phyloP scores from a whole-genome alignment of 2,797 vertebrate genomes.

The Halcyon badia region DNA sequence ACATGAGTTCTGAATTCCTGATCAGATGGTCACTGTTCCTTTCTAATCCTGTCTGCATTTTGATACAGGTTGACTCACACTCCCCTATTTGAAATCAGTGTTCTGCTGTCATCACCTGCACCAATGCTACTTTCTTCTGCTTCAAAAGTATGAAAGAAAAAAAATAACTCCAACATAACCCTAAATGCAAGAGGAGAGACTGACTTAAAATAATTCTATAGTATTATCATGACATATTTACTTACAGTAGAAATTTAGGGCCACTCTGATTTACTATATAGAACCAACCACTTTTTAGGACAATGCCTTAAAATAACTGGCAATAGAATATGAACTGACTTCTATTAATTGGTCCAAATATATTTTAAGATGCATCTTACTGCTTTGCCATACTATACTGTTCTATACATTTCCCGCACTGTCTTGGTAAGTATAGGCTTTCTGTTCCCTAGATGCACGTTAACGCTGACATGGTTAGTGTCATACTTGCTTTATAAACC shows the following conservation, averaged over 20 bases:
- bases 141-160: slow-evolving; percentile 6
- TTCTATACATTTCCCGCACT: background rate
- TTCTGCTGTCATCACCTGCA: slow-evolving; percentile 17
- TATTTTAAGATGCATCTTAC: background rate
- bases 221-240: background rate
- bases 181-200: background rate
- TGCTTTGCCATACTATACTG: background rate
- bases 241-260: background rate
- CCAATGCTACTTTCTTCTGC: background rate
- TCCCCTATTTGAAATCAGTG: background rate
- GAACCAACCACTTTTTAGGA: background rate
- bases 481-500: background rate
- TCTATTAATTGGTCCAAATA: background rate
- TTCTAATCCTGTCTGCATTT: background rate
- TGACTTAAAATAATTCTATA: background rate
- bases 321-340: background rate
- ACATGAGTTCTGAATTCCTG: background rate
- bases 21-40: background rate
- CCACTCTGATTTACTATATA: background rate
- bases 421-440: background rate
- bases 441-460: background rate
- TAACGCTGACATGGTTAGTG: background rate
- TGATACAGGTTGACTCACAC: background rate
- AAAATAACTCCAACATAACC: background rate
- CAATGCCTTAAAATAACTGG: background rate